A percentile compares a stretch with the other conserved stretches of the same genome.
These are phyloP conservation scores for Drosophila teissieri DNA, from an alignment of 1,140 invertebrate genomes.

Conservation along the genomic window DNA sequence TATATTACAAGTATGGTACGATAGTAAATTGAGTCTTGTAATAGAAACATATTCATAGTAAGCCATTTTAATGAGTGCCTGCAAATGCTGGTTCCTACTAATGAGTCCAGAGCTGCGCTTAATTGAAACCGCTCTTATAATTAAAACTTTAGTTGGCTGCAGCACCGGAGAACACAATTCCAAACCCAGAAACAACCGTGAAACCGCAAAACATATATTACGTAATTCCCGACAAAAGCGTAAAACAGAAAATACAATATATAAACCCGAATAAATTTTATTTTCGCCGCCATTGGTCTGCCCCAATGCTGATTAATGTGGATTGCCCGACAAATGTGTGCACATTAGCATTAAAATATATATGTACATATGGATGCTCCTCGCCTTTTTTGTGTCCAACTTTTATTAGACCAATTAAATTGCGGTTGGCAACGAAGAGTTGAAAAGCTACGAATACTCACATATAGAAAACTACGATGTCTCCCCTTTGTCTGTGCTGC, in stretches of 20 bases:
- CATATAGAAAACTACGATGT: slow-evolving; percentile 33
- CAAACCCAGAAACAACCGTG: slow-evolving; percentile 5
- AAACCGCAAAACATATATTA: slow-evolving; percentile 66
- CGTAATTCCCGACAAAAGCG: slow-evolving; percentile 55
- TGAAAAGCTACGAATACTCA: slow-evolving; percentile 26
- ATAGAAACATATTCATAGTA: background rate
- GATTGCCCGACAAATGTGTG: slow-evolving; percentile 74
- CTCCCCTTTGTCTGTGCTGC: slow-evolving; percentile 33
- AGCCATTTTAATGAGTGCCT: background rate
- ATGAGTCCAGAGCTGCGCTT: slow-evolving; percentile 2
- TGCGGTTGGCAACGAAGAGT: slow-evolving; percentile 51
- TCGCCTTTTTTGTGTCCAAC: slow-evolving; percentile 51
- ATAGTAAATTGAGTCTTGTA: background rate
- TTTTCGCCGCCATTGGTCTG: slow-evolving; percentile 24
- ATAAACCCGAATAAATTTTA: slow-evolving; percentile 13
- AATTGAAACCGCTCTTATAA: slow-evolving; percentile 42
- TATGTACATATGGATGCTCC: slow-evolving; percentile 2
- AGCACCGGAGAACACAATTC: slow-evolving; percentile 10
- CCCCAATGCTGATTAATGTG: slow-evolving; percentile 76
- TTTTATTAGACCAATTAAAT: slow-evolving; percentile 81
- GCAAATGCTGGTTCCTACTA: background rate
- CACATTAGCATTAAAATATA: slow-evolving; percentile 75
- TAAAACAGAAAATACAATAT: slow-evolving; percentile 20
- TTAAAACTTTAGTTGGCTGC: slow-evolving; percentile 29
- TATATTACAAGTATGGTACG: too few relatives aligned